Percentiles rank a stretch among this genome's conserved stretches.
These are phyloP conservation scores for Brachionus rubens DNA, from an alignment of 1,140 invertebrate genomes.

Conservation along the genomic window DNA sequence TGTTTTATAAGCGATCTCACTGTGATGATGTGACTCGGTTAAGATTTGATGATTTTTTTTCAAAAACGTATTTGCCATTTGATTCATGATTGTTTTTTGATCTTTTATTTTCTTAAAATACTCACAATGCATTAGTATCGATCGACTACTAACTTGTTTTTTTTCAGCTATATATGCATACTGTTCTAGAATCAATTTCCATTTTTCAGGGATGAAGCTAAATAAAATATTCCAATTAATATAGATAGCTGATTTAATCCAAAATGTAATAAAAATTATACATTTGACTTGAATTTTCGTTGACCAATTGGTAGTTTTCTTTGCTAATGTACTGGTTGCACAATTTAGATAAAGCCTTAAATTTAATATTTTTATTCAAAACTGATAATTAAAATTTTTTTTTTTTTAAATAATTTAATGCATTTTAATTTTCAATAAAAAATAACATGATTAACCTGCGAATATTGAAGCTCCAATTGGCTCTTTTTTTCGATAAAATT, in stretches of 20 bases:
- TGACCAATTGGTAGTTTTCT: slow-evolving; percentile 23
- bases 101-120: slow-evolving; percentile 32
- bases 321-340: slow-evolving; percentile 21
- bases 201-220: slow-evolving; percentile 36
- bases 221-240: no score
- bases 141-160: slow-evolving; percentile 15
- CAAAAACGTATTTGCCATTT: slow-evolving; percentile 29
- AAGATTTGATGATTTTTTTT: slow-evolving; percentile 21
- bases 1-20: slow-evolving; percentile 12
- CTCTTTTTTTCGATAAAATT: slow-evolving; percentile 44
- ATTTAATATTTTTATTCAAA: no score
- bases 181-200: slow-evolving; percentile 27
- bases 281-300: slow-evolving; percentile 10
- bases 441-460: not conserved
- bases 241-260: no score
- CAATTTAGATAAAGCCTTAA: slow-evolving; percentile 19
- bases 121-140: slow-evolving; percentile 24
- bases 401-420: no score
- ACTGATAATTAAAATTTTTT: no score
- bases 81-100: slow-evolving; percentile 10
- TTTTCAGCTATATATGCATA: slow-evolving; percentile 43
- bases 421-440: not conserved
- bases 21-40: not conserved
- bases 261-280: no score
- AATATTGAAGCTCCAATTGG: slow-evolving; percentile 34